Conservation (phyloP, 2,888 invertebrate species). For the Cryptophagus acutangulus region DNA sequence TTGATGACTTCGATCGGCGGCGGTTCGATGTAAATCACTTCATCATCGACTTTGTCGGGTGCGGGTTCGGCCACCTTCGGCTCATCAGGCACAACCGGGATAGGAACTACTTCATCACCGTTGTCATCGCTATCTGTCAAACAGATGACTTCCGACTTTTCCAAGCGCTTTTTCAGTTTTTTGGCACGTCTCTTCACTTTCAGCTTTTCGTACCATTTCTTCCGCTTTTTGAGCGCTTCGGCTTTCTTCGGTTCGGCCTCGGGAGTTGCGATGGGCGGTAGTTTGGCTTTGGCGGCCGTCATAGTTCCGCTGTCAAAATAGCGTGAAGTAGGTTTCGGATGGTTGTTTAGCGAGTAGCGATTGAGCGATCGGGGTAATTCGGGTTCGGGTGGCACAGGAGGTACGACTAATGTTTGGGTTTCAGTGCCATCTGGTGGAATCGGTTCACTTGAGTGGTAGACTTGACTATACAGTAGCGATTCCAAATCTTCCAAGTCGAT, state of each 20-base stretch:
- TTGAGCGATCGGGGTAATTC: background rate
- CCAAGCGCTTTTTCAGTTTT: background rate
- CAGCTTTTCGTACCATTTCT: background rate
- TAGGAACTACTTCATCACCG: constrained; percentile 11
- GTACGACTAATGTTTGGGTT: background rate
- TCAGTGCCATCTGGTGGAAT: constrained; percentile 4
- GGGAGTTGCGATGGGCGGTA: no score
- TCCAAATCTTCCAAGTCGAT: constrained; percentile 41
- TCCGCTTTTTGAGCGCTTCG: background rate
- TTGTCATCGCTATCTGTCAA: constrained; percentile 21
- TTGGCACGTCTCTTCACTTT: background rate
- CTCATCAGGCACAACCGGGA: constrained; percentile 16
- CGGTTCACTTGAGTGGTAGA: constrained; percentile 32
- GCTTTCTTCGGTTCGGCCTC: background rate
- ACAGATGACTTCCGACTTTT: constrained; percentile 12
- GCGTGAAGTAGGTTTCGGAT: background rate
- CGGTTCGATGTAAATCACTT: constrained; percentile 37
- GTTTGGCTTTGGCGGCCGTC: no score
- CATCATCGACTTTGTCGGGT: constrained; percentile 21
- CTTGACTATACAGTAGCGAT: constrained; percentile 41
- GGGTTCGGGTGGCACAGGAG: no score
- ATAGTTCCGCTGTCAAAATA: no score
- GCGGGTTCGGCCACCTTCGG: background rate
- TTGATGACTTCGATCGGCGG: constrained; percentile 34
- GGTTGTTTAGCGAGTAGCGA: background rate